Evolutionary conservation across 2,888 invertebrate genomes (phyloP), one percentile per base, ranked within the genome.

Genomic region (Octonoba sinensis): DNA sequence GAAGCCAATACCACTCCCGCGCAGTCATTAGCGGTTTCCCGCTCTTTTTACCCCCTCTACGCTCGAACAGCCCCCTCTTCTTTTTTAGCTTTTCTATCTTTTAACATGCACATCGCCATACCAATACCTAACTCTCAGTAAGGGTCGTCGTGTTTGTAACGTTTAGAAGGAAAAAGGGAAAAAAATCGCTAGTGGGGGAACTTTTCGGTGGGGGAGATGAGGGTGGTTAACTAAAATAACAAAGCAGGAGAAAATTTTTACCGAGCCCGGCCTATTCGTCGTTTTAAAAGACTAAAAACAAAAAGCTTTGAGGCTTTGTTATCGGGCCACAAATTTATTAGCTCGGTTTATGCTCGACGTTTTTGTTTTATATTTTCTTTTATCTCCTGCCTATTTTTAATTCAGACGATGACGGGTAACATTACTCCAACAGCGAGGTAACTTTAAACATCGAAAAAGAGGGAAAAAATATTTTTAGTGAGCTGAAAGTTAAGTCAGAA

Each of bases 301-400:
- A 79, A 79, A 73, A 62, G 67, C 62, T 44, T 60, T 59, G 60
- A 51, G 73, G 62, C 69, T 73, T 79, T 79, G 79, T 79, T 79
- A 79, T 73, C 66, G 46, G 56, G 69, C 79, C 79, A 79, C 79
- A 79, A 79, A 79, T 79, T 79, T 79, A 79, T 79, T 73, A 73
- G 73, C 79, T 79, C 62, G 73, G 79, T 72, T 66, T 70, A 77
- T 71, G 70, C 70, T 22, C 24, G 22, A 44, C 49, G 20, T 18
- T 64, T 71, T 60, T 64, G 27, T 62, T 64, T 78, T 51, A 24
- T 60, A 44, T 65, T 77, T 67, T 67, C 60, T 76, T 69, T 69
- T 62, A 72, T 64, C 60, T 65, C 49, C 59, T 54, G 18, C 73
- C 79, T 73, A 79, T 79, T 79, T 79, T 79, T 79, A 79, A 79